phyloP scores from a whole-genome alignment of 2,888 invertebrate genomes.

The Acanthoscelides obtectus region DNA sequence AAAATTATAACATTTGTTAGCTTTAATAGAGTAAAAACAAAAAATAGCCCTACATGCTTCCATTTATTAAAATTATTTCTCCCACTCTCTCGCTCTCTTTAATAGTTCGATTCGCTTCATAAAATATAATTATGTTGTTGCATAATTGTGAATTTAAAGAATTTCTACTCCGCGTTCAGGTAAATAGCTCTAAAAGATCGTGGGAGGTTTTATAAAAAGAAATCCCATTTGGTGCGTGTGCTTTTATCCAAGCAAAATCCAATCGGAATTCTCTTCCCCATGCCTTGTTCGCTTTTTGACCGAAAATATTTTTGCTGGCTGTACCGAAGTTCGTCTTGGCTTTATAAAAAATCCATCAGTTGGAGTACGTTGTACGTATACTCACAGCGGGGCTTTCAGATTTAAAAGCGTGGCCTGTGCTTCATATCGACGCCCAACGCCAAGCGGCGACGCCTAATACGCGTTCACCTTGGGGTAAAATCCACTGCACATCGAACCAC shows the following conservation, averaged over 20 bases:
- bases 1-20: too few species aligned
- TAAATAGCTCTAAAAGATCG: background rate
- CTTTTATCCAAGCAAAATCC: background rate
- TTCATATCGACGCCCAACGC: background rate
- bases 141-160: too few species aligned
- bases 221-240: background rate
- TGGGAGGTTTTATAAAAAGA: background rate
- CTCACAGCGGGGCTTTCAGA: conserved; percentile 12
- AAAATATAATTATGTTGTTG: too few species aligned
- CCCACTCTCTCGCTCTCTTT: too few species aligned
- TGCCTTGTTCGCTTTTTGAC: background rate
- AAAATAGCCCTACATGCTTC: too few species aligned
- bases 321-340: background rate
- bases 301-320: background rate
- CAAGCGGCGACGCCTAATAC: conserved; percentile 4
- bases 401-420: conserved; percentile 8
- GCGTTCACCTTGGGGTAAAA: conserved; percentile 12
- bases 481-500: conserved; percentile 11
- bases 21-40: too few species aligned
- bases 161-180: too few species aligned
- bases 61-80: too few species aligned
- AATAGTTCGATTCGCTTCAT: too few species aligned
- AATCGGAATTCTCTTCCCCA: background rate
- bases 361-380: background rate
- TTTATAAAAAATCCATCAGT: background rate